Percentiles rank a stretch among this genome's conserved stretches.
phyloP scores from a whole-genome alignment of 1,140 invertebrate genomes.

The Apis dorsata region DNA sequence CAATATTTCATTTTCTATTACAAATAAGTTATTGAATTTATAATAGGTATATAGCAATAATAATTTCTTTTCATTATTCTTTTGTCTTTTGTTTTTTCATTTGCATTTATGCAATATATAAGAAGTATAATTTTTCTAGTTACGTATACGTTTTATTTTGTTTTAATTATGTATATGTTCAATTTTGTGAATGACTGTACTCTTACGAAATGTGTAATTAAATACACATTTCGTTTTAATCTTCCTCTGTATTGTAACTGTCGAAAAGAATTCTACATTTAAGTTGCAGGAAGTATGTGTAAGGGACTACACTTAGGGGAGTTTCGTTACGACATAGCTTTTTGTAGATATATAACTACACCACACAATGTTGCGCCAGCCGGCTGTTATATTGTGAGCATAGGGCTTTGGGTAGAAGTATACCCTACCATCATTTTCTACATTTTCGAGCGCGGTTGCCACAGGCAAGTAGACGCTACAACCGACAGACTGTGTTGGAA shows the following conservation, averaged over 20 bases:
- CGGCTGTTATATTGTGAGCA: constrained; percentile 38
- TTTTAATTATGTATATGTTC: too few relatives aligned
- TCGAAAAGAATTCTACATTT: neutral
- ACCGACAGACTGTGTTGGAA: neutral
- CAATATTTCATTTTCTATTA: too few relatives aligned
- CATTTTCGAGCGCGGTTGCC: constrained; percentile 36
- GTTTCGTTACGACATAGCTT: constrained; percentile 30
- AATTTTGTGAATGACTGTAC: neutral
- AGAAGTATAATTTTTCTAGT: too few relatives aligned
- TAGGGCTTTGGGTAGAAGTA: neutral
- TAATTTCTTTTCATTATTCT: too few relatives aligned
- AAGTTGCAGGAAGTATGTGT: constrained; percentile 12
- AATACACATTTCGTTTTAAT: neutral
- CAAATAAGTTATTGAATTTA: too few relatives aligned
- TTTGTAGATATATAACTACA: constrained; percentile 9
- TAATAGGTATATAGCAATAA: too few relatives aligned
- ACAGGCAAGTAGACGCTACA: neutral
- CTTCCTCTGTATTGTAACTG: neutral
- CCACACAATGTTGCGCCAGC: constrained; percentile 35
- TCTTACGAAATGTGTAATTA: neutral
- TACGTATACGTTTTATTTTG: too few relatives aligned
- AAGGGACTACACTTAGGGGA: neutral
- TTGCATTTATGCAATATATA: too few relatives aligned
- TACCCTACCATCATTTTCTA: constrained; percentile 26
- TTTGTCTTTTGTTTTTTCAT: too few relatives aligned